Conservation (phyloP, 2,797 vertebrate species). For the Ctenosaura bakeri region DNA sequence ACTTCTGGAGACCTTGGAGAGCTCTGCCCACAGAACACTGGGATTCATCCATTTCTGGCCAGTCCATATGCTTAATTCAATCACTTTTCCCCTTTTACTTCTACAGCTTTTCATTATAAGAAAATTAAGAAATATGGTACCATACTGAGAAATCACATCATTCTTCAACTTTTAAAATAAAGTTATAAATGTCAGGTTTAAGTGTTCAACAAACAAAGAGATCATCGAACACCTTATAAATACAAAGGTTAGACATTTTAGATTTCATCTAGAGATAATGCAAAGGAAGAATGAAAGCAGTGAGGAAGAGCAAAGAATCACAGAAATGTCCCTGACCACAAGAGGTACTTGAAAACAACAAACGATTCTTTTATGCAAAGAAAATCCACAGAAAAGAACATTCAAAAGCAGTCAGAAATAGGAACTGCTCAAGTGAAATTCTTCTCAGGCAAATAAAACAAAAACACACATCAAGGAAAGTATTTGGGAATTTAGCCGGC, state of each 20-base stretch:
- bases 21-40: background rate
- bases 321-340: constrained; percentile 4
- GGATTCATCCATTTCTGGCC: background rate
- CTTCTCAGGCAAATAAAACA: background rate
- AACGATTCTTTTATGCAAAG: background rate
- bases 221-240: background rate
- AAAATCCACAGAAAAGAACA: background rate
- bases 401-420: constrained; percentile 9
- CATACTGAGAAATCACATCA: background rate
- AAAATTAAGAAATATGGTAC: constrained; percentile 3
- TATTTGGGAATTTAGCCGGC: constrained; percentile 10
- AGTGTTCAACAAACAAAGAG: background rate
- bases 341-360: constrained; percentile 20
- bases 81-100: background rate
- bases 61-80: background rate
- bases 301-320: background rate
- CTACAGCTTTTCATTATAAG: background rate
- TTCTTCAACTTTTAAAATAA: background rate
- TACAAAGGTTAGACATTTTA: background rate
- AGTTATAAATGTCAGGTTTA: background rate
- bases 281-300: background rate
- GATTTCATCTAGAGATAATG: constrained; percentile 1
- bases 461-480: constrained; percentile 23
- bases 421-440: constrained; percentile 12
- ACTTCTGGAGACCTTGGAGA: too few species aligned